These are phyloP conservation scores for Streblospio benedicti DNA, from an alignment of 1,140 invertebrate genomes.

Conservation along the genomic window DNA sequence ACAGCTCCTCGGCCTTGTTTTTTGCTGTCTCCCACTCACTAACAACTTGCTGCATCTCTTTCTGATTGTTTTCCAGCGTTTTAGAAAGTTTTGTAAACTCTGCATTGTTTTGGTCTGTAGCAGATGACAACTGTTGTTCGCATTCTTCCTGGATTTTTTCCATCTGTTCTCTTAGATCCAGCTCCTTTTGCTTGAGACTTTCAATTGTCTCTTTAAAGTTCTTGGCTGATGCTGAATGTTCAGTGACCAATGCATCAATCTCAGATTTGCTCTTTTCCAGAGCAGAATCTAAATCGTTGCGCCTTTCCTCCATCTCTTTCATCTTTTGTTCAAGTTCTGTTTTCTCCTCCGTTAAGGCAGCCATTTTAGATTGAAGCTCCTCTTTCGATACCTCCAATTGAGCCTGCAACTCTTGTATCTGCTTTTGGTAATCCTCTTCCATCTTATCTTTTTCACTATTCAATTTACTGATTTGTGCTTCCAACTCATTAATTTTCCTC, in stretches of 20 bases:
- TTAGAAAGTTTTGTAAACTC: constrained; percentile 1
- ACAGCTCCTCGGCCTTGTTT: background rate
- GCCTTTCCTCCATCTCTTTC: constrained; percentile 1
- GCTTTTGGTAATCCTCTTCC: background rate
- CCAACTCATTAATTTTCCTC: constrained; percentile 10
- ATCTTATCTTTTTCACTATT: background rate
- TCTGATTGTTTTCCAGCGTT: constrained; percentile 3
- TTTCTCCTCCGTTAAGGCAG: constrained; percentile 3
- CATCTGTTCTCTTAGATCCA: background rate
- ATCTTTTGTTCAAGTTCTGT: constrained; percentile 15
- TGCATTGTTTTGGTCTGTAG: background rate
- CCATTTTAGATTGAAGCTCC: background rate
- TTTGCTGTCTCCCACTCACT: constrained; percentile 1
- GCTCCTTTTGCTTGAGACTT: background rate
- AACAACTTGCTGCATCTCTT: constrained; percentile 1
- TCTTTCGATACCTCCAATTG: background rate
- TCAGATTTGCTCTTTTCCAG: constrained; percentile 9
- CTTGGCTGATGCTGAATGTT: background rate
- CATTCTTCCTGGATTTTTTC: background rate
- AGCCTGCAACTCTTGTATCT: background rate
- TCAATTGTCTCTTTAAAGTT: background rate
- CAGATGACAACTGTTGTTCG: background rate
- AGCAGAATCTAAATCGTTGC: constrained; percentile 10
- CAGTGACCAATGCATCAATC: background rate
- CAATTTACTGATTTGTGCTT: constrained; percentile 13